phyloP scores from a whole-genome alignment of 2,113 vertebrate species.

The Corapipo altera region DNA sequence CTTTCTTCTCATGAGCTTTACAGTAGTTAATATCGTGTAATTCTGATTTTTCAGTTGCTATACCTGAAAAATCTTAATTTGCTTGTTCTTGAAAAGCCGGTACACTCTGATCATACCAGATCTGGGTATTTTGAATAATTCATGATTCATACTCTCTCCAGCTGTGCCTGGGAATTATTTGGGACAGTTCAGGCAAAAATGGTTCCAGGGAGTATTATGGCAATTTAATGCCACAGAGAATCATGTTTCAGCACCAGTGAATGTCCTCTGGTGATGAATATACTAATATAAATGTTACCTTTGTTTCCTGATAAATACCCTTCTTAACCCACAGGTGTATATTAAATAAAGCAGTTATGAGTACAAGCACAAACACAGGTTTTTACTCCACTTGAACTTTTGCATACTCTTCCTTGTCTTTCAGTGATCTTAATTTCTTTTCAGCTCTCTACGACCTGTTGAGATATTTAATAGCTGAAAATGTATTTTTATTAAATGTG shows the following conservation, averaged over 20 bases:
- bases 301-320: background rate
- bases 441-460: background rate
- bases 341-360: background rate
- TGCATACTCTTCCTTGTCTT: background rate
- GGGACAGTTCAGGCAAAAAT: background rate
- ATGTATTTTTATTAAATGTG: background rate
- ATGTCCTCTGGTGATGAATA: background rate
- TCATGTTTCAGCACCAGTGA: background rate
- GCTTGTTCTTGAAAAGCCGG: background rate
- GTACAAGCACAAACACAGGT: background rate
- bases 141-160: background rate
- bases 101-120: background rate
- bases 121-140: background rate
- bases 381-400: background rate
- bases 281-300: background rate
- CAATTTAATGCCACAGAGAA: background rate
- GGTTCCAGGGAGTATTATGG: background rate
- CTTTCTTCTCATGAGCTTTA: background rate
- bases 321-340: background rate
- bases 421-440: background rate
- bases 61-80: background rate
- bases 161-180: background rate
- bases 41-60: background rate
- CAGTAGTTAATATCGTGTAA: background rate
- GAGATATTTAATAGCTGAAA: background rate